A percentile compares a stretch with the other conserved stretches of the same genome.
Evolutionary conservation across 2,797 vertebrate genomes (phyloP).

Genomic region (Galagoides demidoff): DNA sequence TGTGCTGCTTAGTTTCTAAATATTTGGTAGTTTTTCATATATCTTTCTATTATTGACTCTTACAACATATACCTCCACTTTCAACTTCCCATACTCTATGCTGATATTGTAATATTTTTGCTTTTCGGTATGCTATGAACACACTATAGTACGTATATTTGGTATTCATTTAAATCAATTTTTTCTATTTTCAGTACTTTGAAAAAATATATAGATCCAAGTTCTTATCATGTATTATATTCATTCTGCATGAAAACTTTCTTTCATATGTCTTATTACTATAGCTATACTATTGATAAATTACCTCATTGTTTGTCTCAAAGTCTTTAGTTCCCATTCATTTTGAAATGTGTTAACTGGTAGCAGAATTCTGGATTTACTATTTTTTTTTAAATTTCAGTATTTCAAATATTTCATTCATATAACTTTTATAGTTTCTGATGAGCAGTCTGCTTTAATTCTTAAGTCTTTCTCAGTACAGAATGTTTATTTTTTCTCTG

Average conservation of each 20-base stretch:
- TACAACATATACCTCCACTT: neutral
- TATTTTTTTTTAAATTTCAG: neutral
- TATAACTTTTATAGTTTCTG: neutral
- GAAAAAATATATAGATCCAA: neutral
- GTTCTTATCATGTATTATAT: neutral
- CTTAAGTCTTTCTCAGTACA: neutral
- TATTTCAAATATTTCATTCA: neutral
- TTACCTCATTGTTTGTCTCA: neutral
- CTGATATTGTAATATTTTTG: neutral
- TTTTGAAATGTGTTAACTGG: neutral
- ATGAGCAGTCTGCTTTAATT: neutral
- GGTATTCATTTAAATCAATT: neutral
- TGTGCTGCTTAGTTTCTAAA: neutral
- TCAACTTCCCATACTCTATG: neutral
- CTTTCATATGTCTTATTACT: neutral
- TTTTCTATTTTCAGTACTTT: neutral
- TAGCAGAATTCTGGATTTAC: neutral
- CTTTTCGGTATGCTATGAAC: neutral
- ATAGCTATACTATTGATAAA: neutral
- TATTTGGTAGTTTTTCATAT: neutral
- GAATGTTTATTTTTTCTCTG: neutral
- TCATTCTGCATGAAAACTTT: neutral
- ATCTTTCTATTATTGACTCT: neutral
- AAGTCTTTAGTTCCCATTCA: neutral
- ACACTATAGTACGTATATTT: too few relatives aligned